Percentiles rank a stretch among this genome's conserved stretches.
Conservation (phyloP, 1,140 invertebrate species). For the Meloidogyne hapla region DNA sequence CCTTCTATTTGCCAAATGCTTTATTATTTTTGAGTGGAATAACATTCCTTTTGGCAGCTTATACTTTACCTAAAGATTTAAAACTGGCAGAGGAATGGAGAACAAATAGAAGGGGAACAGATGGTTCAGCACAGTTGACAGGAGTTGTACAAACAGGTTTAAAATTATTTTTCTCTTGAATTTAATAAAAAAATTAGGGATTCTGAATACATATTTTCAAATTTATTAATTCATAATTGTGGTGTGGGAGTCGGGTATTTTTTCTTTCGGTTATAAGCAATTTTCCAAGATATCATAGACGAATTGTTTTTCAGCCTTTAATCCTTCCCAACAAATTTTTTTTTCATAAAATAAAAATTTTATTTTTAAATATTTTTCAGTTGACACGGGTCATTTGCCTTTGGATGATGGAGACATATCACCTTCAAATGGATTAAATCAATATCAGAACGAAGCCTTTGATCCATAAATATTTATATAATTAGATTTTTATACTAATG, state of each 20-base stretch:
- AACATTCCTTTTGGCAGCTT: conserved; percentile 36
- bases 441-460: neutral
- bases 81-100: conserved; percentile 7
- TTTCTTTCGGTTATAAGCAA: too few relatives aligned
- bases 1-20: conserved; percentile 44
- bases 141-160: too few relatives aligned
- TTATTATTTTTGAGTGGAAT: conserved; percentile 40
- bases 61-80: conserved; percentile 19
- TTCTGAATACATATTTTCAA: too few relatives aligned
- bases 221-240: too few relatives aligned
- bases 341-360: too few relatives aligned
- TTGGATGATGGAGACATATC: neutral
- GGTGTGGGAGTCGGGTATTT: too few relatives aligned
- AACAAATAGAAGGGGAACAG: neutral
- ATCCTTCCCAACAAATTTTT: too few relatives aligned
- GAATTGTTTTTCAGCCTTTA: too few relatives aligned
- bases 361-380: neutral
- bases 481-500: neutral
- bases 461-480: neutral
- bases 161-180: too few relatives aligned
- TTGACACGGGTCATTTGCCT: neutral
- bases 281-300: too few relatives aligned
- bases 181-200: too few relatives aligned
- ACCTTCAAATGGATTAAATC: neutral
- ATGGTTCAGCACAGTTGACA: too few relatives aligned